Conservation (phyloP, 2,888 invertebrate species). For the Drosophila engyochracea region DNA sequence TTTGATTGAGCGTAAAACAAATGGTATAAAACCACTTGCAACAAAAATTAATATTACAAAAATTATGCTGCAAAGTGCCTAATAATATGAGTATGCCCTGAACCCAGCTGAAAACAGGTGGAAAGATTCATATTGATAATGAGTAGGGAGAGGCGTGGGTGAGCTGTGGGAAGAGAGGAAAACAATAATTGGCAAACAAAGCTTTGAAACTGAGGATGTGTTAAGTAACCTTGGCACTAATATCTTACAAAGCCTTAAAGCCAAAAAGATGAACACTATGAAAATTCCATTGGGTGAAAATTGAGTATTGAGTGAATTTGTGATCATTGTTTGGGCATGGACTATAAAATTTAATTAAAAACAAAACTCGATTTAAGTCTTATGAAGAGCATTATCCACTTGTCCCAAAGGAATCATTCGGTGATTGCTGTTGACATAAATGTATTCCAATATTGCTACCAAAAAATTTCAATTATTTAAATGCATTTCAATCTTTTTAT, state of each 20-base stretch:
- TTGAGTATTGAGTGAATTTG: not conserved
- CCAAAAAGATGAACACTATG: not conserved
- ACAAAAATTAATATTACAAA: slow-evolving; percentile 12
- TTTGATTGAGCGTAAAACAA: slow-evolving; percentile 50
- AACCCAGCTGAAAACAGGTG: not conserved
- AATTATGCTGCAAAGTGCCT: not conserved
- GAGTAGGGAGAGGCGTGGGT: not conserved
- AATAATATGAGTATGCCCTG: not conserved
- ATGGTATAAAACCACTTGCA: slow-evolving; percentile 17
- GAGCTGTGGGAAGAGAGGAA: not conserved
- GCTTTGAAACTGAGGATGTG: not conserved
- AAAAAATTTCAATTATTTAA: not conserved
- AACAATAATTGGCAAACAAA: not conserved
- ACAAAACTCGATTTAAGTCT: no score
- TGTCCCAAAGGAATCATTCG: not conserved
- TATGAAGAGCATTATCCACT: not conserved
- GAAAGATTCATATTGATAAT: not conserved
- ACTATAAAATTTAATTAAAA: no score
- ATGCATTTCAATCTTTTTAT: not conserved
- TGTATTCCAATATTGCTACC: not conserved
- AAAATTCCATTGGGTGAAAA: not conserved
- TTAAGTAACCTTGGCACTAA: not conserved
- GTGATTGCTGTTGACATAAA: not conserved
- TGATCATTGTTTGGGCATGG: not conserved
- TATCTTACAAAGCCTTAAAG: not conserved